These are phyloP conservation scores for Heteromormyrus szaboi DNA, from an alignment of 2,797 vertebrate genomes.

Conservation along the genomic window DNA sequence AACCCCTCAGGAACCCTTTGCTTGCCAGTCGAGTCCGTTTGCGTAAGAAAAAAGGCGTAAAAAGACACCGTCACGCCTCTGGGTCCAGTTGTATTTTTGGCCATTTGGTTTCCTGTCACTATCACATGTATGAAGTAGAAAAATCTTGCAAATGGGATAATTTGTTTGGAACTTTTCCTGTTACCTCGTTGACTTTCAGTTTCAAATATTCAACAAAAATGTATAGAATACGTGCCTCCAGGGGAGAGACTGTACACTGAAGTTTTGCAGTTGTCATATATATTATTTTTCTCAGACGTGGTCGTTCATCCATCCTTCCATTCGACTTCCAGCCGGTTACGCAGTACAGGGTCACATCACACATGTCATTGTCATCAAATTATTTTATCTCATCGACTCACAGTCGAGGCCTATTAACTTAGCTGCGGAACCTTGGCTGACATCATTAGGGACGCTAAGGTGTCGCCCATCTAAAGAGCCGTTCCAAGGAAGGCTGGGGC, in stretches of 20 bases:
- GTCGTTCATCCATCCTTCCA: not conserved
- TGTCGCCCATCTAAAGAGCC: not conserved
- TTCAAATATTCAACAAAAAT: not conserved
- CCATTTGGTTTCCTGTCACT: not conserved
- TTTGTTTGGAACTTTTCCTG: not conserved
- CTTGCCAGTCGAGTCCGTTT: not conserved
- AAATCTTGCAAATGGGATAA: not conserved
- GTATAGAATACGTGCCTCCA: not conserved
- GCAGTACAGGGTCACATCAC: not conserved
- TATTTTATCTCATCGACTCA: not conserved
- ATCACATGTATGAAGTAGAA: not conserved
- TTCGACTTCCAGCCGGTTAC: not conserved
- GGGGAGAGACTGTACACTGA: not conserved
- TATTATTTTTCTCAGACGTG: not conserved
- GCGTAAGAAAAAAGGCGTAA: not conserved
- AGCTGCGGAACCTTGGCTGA: not conserved
- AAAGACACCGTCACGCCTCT: not conserved
- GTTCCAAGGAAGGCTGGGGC: not conserved
- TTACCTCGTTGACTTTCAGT: not conserved
- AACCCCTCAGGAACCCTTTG: not conserved
- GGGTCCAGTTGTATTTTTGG: not conserved
- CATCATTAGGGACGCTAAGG: not conserved
- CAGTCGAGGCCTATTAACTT: not conserved
- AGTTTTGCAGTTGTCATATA: not conserved
- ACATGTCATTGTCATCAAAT: not conserved